Percentiles rank a stretch among this genome's conserved stretches.
Evolutionary conservation across 2,113 vertebrate species (phyloP).

Genomic region (Xenotilapia flavipinnis): DNA sequence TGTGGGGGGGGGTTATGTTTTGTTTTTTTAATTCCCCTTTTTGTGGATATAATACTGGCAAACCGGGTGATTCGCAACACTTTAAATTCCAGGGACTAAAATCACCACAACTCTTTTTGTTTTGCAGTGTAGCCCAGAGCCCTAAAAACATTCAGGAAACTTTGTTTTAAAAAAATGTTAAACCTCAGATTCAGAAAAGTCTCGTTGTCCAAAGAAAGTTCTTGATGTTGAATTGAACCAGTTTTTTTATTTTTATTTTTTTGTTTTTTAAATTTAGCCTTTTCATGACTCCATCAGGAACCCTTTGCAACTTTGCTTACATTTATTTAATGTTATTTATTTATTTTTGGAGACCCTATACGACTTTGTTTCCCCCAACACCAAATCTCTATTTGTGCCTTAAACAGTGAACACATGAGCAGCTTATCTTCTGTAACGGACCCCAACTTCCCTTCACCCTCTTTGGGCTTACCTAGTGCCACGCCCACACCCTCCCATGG

Average conservation of each 20-base stretch:
- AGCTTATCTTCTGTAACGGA: constrained; percentile 57
- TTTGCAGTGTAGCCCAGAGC: background rate
- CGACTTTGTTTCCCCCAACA: background rate
- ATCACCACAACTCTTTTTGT: background rate
- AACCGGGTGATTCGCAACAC: background rate
- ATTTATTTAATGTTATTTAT: background rate
- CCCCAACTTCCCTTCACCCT: constrained; percentile 64
- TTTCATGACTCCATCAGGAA: background rate
- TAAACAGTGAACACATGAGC: constrained; percentile 65
- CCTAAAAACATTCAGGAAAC: background rate
- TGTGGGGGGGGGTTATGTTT: background rate
- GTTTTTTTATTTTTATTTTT: background rate
- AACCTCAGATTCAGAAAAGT: background rate
- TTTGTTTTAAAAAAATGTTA: background rate
- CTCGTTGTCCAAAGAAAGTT: background rate
- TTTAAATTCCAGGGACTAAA: background rate
- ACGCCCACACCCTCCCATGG: constrained; percentile 54
- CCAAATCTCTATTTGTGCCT: background rate
- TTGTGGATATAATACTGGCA: background rate
- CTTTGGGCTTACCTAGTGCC: constrained; percentile 64
- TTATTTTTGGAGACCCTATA: background rate
- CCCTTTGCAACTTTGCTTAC: background rate
- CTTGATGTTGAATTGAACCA: background rate
- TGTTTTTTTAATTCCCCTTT: background rate
- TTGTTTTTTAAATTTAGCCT: background rate